Evolutionary conservation across 92 coral and sea anemone species (phyloP), one percentile per base, ranked within the genome.

Genomic region (Heteractis magnifica): DNA sequence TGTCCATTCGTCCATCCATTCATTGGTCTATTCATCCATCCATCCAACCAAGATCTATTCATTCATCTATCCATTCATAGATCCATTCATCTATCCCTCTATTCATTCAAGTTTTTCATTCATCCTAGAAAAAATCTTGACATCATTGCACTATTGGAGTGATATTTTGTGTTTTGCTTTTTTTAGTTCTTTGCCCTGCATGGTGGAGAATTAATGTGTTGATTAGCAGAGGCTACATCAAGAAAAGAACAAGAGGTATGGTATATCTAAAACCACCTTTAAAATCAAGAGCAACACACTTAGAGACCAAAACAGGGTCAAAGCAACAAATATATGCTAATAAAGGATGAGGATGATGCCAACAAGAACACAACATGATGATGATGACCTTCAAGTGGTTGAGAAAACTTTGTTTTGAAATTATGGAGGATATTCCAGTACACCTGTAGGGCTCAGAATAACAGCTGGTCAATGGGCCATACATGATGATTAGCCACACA

Each of bases 131-230:
- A 1, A 16, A 23, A 62, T 4, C 23, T 23, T 62, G 6, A 10
- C 23, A 62, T 62, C 8, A n/a, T 68, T 68, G 20, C 8, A 18
- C 8, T 8, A 68, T 10, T 68, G 44, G 20, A 20, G 18, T 26
- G 2, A 68, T 4, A 68, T 68, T 23, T 23, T 68, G 49, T 68
- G 74, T 79, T 4, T 79, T 78, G 23, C 8, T 71, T 72, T 7
- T 26, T 79, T n/a, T 74, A 89, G 92, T 86, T 44, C 78, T 86
- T 55, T 90, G 93, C 56, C 90, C 93, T 51, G 93, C 93, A 2
- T 90, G 90, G 93, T 90, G 93, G 93, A 83, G 93, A 77, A 83
- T 90, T 23, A 90, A 90, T 71, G 93, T 90, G 52, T 76, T 90
- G 0, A 90, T 90, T 4, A 65, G 86, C 58, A 72, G 93, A 80